Conservation (phyloP, 2,113 vertebrate species). For the Actenoides hombroni region DNA sequence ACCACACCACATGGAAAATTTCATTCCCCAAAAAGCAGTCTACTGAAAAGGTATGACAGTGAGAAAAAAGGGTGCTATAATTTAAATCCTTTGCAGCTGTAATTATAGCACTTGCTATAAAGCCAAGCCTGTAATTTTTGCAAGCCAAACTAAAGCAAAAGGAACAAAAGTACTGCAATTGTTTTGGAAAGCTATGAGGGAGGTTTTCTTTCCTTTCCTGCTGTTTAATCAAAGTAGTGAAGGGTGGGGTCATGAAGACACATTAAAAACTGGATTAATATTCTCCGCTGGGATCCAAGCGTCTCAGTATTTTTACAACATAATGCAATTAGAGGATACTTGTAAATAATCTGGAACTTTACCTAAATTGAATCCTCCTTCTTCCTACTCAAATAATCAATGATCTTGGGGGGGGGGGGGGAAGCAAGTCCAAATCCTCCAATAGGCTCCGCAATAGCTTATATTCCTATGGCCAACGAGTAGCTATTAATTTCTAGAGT, state of each 20-base stretch:
- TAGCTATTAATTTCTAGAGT: not conserved
- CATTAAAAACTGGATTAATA: not conserved
- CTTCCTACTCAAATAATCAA: not conserved
- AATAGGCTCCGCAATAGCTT: not conserved
- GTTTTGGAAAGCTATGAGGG: not conserved
- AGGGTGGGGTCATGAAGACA: not conserved
- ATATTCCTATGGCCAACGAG: not conserved
- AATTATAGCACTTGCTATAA: not conserved
- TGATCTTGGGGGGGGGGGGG: not conserved
- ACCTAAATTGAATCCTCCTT: not conserved
- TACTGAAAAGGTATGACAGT: not conserved
- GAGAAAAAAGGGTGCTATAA: conserved; percentile 6
- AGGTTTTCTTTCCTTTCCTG: not conserved
- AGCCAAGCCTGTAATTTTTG: conserved; percentile 10
- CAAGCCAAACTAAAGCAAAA: conserved; percentile 8
- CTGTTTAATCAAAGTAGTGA: not conserved
- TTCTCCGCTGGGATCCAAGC: not conserved
- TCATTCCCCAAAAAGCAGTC: not conserved
- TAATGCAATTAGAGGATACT: not conserved
- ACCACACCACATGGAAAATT: not conserved
- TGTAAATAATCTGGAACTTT: not conserved
- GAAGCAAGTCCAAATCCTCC: not conserved
- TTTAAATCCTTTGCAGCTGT: not conserved
- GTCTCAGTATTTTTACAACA: not conserved
- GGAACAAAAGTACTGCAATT: conserved; percentile 5